A percentile compares a stretch with the other conserved stretches of the same genome.
phyloP scores from a whole-genome alignment of 1,140 invertebrate species.

The Muscidifurax raptorellus region DNA sequence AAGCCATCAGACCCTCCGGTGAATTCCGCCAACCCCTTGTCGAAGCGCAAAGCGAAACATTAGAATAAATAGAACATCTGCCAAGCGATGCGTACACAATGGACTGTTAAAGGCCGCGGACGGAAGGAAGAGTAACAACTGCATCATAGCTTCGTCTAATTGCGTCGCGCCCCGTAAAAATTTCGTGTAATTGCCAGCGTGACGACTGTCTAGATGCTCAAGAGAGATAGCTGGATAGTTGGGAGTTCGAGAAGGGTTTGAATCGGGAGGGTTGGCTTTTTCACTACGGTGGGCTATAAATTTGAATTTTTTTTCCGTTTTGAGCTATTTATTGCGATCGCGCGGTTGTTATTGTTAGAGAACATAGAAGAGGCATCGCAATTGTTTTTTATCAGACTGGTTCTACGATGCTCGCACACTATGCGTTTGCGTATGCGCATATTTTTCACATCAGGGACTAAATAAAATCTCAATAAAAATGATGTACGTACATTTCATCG shows the following conservation, averaged over 20 bases:
- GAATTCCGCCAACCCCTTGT: background rate
- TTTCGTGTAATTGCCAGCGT: conserved; percentile 19
- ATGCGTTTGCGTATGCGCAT: background rate
- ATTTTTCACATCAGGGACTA: too few relatives aligned
- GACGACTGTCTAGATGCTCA: background rate
- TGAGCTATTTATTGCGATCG: background rate
- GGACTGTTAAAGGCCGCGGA: conserved; percentile 37
- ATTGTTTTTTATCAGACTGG: background rate
- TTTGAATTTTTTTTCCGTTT: conserved; percentile 14
- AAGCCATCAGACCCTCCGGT: background rate
- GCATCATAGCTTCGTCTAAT: conserved; percentile 1
- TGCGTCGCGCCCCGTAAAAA: conserved; percentile 38
- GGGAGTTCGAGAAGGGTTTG: background rate
- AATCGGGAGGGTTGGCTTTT: background rate
- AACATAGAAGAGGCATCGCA: background rate
- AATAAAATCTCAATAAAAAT: too few relatives aligned
- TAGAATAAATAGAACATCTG: conserved; percentile 51
- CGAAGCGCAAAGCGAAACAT: conserved; percentile 43
- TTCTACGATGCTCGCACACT: background rate
- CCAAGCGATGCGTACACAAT: conserved; percentile 22
- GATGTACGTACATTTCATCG: too few relatives aligned
- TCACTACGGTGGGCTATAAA: background rate
- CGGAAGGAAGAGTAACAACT: conserved; percentile 15
- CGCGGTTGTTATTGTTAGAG: background rate
- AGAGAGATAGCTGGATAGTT: background rate